Percentiles rank a stretch among this genome's conserved stretches.
Evolutionary conservation across 1,140 invertebrate genomes (phyloP).

Genomic region (Portunus trituberculatus): DNA sequence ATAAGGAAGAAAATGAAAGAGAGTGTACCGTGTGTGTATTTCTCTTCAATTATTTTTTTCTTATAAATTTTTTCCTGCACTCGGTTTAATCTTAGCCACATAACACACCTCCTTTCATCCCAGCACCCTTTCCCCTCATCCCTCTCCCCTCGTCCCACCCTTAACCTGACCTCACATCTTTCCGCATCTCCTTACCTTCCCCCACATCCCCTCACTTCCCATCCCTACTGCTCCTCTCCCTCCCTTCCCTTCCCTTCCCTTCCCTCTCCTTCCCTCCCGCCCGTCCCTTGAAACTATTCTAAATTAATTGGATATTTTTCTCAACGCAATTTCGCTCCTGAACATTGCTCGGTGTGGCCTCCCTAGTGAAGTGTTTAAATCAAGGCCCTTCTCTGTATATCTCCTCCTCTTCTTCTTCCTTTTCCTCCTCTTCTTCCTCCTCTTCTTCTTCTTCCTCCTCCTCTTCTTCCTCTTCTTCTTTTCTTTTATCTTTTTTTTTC

Average conservation of each 20-base stretch:
- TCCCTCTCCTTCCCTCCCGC: background rate
- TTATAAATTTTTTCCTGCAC: background rate
- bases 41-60: background rate
- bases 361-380: background rate
- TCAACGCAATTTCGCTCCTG: background rate
- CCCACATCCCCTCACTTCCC: too few relatives aligned
- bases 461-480: background rate
- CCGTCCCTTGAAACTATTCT: background rate
- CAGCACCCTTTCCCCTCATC: background rate
- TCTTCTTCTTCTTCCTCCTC: background rate
- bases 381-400: background rate
- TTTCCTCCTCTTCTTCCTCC: background rate
- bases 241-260: background rate
- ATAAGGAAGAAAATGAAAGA: too few relatives aligned
- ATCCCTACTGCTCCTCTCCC: background rate
- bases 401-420: background rate
- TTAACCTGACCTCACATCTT: too few relatives aligned
- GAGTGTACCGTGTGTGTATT: background rate
- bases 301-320: constrained; percentile 38
- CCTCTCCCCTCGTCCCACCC: background rate
- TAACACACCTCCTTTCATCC: too few relatives aligned
- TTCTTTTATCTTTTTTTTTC: background rate
- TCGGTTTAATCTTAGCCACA: background rate
- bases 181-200: too few relatives aligned
- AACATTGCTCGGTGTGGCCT: background rate